These are phyloP conservation scores for Manis pentadactyla DNA, from an alignment of 2,797 vertebrate genomes.

Conservation along the genomic window DNA sequence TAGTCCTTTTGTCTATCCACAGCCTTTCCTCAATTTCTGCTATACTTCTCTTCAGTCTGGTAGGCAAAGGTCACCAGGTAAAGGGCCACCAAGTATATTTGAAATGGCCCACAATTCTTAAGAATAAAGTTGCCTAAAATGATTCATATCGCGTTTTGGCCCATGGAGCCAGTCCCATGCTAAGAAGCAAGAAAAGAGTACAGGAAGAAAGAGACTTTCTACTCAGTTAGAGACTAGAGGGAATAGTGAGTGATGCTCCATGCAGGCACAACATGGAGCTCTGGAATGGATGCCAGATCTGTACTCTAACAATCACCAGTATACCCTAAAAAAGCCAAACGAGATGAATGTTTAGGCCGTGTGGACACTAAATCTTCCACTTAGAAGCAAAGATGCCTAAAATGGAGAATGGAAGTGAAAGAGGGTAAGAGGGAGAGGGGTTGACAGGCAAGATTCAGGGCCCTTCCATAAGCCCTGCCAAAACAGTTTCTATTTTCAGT, in stretches of 20 bases:
- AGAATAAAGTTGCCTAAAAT: slow-evolving; percentile 57
- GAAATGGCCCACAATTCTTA: slow-evolving; percentile 46
- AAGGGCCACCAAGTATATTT: slow-evolving; percentile 23
- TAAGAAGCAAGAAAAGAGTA: slow-evolving; percentile 72
- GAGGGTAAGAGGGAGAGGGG: slow-evolving; percentile 63
- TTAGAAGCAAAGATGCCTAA: slow-evolving; percentile 75
- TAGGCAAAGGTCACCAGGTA: slow-evolving; percentile 54
- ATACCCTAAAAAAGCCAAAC: slow-evolving; percentile 68
- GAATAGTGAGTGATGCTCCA: slow-evolving; percentile 23
- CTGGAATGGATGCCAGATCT: slow-evolving; percentile 61
- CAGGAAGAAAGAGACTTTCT: slow-evolving; percentile 68
- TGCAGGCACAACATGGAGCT: slow-evolving; percentile 42
- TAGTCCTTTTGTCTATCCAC: slow-evolving; percentile 13
- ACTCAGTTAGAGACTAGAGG: background rate
- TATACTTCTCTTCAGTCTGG: slow-evolving; percentile 32
- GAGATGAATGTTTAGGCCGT: slow-evolving; percentile 70
- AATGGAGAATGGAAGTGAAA: slow-evolving; percentile 63
- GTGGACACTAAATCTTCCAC: slow-evolving; percentile 66
- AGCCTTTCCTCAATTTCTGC: slow-evolving; percentile 55
- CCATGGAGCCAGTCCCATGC: slow-evolving; percentile 30
- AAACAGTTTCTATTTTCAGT: slow-evolving; percentile 76
- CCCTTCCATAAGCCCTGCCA: slow-evolving; percentile 67
- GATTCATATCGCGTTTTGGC: slow-evolving; percentile 29
- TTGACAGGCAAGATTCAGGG: slow-evolving; percentile 71
- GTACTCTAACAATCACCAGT: slow-evolving; percentile 57